Percentiles rank a stretch among this genome's conserved stretches.
These are phyloP conservation scores for Taurulus bubalis DNA, from an alignment of 2,113 vertebrate genomes.

Conservation along the genomic window DNA sequence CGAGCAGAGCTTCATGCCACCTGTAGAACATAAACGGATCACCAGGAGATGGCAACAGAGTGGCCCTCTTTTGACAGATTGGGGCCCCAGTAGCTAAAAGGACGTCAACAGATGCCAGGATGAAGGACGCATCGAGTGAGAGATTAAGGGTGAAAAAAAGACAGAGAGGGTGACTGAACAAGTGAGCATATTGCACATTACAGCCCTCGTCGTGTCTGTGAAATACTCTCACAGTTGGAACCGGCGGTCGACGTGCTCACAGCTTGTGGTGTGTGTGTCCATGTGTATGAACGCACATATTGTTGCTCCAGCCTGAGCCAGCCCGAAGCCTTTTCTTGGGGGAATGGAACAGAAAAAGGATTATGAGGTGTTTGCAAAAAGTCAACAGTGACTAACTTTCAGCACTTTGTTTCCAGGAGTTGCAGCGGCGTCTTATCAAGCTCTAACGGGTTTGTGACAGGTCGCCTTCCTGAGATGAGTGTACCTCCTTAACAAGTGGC, in stretches of 20 bases:
- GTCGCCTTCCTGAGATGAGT: neutral
- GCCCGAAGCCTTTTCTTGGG: slow-evolving; percentile 6
- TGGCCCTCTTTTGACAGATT: slow-evolving; percentile 62
- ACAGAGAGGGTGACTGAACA: slow-evolving; percentile 53
- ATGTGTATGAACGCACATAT: slow-evolving; percentile 41
- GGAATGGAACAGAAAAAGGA: neutral
- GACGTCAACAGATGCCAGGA: slow-evolving; percentile 66
- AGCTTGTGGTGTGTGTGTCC: slow-evolving; percentile 53
- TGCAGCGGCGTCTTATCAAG: neutral
- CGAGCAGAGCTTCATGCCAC: slow-evolving; percentile 27
- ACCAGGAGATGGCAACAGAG: slow-evolving; percentile 52
- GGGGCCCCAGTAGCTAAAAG: slow-evolving; percentile 55
- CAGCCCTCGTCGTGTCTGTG: slow-evolving; percentile 65
- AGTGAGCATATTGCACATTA: slow-evolving; percentile 77
- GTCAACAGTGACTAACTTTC: slow-evolving; percentile 23
- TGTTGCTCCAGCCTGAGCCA: slow-evolving; percentile 44
- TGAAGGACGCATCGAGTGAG: slow-evolving; percentile 46
- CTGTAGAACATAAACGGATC: slow-evolving; percentile 53
- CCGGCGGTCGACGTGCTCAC: slow-evolving; percentile 54
- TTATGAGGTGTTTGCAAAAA: neutral
- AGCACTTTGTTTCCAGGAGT: neutral
- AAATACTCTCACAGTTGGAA: slow-evolving; percentile 72
- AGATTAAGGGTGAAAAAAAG: slow-evolving; percentile 48
- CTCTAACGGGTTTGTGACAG: neutral
- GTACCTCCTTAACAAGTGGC: neutral